Evolutionary conservation across 2,113 vertebrate species (phyloP).

Genomic region (human): GRCh38 chr3:102714001-102714500

Average conservation of each 20-base stretch:
- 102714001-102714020: conserved; percentile 45
- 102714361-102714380: background rate
- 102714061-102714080: background rate
- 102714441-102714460: background rate
- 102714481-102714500: background rate
- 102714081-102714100: conserved; percentile 24
- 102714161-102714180: background rate
- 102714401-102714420: background rate
- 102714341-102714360: background rate
- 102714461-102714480: background rate
- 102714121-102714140: conserved; percentile 8
- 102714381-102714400: background rate
- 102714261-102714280: conserved; percentile 42
- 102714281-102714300: conserved; percentile 50
- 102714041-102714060: conserved; percentile 44
- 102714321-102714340: background rate
- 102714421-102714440: background rate
- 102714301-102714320: conserved; percentile 47
- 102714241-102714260: conserved; percentile 45
- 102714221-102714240: conserved; percentile 38
- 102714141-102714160: background rate
- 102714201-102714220: conserved; percentile 46
- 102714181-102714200: conserved; percentile 48
- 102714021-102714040: conserved; percentile 6
- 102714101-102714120: background rate